Evolutionary conservation across 2,113 vertebrate genomes (phyloP).

Genomic region (Brachypteracias leptosomus): DNA sequence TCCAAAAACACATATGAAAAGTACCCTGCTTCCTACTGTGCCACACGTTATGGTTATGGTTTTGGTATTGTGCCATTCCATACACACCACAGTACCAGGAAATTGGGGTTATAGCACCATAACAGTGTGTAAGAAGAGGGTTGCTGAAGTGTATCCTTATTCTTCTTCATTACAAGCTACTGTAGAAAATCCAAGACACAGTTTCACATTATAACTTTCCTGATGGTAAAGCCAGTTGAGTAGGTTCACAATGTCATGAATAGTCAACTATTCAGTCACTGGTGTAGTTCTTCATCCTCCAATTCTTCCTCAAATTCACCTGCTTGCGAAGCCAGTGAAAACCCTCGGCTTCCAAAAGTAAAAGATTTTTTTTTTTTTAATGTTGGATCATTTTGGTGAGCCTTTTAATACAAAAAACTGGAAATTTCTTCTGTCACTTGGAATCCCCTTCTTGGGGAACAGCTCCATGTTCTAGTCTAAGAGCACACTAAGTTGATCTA

Average conservation of each 20-base stretch:
- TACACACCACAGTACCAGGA: neutral
- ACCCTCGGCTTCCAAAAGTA: neutral
- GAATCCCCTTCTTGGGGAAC: neutral
- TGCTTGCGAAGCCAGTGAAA: neutral
- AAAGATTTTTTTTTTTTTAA: neutral
- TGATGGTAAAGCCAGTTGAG: neutral
- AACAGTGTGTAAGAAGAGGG: neutral
- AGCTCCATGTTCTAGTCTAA: neutral
- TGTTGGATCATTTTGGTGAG: neutral
- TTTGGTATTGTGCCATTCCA: neutral
- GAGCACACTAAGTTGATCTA: neutral
- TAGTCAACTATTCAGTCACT: neutral
- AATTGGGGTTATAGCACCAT: neutral
- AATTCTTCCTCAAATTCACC: neutral
- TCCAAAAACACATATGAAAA: neutral
- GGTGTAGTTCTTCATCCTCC: neutral
- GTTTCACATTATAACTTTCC: neutral
- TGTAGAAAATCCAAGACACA: neutral
- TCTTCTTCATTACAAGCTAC: no score
- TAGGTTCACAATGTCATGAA: neutral
- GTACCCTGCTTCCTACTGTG: neutral
- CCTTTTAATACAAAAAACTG: neutral
- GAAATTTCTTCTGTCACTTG: neutral
- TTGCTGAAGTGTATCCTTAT: no score
- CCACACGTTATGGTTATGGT: fast-evolving